phyloP scores from a whole-genome alignment of 2,888 invertebrate genomes.

The Plusia festucae region DNA sequence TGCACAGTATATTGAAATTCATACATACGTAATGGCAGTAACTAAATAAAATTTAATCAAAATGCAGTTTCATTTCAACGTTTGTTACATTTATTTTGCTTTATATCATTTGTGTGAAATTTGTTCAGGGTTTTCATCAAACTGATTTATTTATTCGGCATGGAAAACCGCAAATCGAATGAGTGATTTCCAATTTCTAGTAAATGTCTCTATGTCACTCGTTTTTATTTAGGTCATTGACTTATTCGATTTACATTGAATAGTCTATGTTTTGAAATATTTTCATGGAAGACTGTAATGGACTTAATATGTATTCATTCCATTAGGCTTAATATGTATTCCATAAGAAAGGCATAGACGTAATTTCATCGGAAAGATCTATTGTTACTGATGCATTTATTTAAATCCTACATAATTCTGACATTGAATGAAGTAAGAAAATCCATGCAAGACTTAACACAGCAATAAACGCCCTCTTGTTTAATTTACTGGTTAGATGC shows the following conservation, averaged over 20 bases:
- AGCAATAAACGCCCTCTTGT: slow-evolving; percentile 64
- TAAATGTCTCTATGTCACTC: slow-evolving; percentile 34
- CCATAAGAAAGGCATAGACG: background rate
- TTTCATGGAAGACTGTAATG: background rate
- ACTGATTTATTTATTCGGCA: slow-evolving; percentile 18
- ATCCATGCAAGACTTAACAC: slow-evolving; percentile 46
- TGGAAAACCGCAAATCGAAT: slow-evolving; percentile 44
- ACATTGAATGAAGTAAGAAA: slow-evolving; percentile 23
- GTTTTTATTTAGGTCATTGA: slow-evolving; percentile 16
- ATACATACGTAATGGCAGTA: background rate
- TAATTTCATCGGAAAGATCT: background rate
- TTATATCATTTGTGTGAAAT: background rate
- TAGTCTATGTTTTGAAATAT: background rate
- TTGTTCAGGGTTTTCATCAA: slow-evolving; percentile 23
- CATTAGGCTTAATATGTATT: background rate
- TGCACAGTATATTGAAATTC: background rate
- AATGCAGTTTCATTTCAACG: background rate
- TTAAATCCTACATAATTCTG: slow-evolving; percentile 3
- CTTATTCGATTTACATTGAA: slow-evolving; percentile 10
- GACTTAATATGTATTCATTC: background rate
- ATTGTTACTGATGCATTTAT: slow-evolving; percentile 1
- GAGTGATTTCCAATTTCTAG: slow-evolving; percentile 43
- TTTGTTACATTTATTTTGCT: background rate
- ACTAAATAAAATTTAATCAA: slow-evolving; percentile 9
- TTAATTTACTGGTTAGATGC: slow-evolving; percentile 59